Evolutionary conservation across 2,113 vertebrate species (phyloP).

Genomic region (Arizona elegans): DNA sequence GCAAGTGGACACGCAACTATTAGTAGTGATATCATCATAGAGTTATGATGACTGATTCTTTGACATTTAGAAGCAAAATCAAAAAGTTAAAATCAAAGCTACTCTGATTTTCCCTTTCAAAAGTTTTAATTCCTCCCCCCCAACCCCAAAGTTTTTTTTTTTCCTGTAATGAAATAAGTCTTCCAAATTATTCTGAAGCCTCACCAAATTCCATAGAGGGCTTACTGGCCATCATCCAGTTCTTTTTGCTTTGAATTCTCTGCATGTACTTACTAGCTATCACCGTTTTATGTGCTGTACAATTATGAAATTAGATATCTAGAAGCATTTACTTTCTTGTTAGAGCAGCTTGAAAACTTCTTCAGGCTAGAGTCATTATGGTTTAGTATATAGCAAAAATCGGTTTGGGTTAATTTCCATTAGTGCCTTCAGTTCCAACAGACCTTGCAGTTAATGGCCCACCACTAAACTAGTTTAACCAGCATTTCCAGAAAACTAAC

Average conservation of each 20-base stretch:
- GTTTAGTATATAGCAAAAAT: conserved; percentile 2
- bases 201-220: not conserved
- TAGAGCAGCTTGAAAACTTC: not conserved
- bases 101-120: not conserved
- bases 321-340: not conserved
- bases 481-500: conserved; percentile 43
- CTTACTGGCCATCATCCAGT: not conserved
- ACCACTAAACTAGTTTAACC: conserved; percentile 42
- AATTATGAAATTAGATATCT: not conserved
- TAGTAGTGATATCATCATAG: too few relatives aligned
- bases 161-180: not conserved
- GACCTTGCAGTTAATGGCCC: conserved; percentile 25
- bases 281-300: not conserved
- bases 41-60: not conserved
- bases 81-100: not conserved
- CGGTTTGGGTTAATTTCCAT: conserved; percentile 6
- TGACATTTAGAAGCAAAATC: not conserved
- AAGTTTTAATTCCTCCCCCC: not conserved
- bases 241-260: not conserved
- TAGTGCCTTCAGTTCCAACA: conserved; percentile 7
- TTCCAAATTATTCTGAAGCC: not conserved
- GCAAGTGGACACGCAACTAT: not conserved
- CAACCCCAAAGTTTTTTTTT: not conserved
- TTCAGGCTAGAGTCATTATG: not conserved
- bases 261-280: not conserved